Evolutionary conservation across 2,113 vertebrate species (phyloP).

Genomic region (Nerophis lumbriciformis): DNA sequence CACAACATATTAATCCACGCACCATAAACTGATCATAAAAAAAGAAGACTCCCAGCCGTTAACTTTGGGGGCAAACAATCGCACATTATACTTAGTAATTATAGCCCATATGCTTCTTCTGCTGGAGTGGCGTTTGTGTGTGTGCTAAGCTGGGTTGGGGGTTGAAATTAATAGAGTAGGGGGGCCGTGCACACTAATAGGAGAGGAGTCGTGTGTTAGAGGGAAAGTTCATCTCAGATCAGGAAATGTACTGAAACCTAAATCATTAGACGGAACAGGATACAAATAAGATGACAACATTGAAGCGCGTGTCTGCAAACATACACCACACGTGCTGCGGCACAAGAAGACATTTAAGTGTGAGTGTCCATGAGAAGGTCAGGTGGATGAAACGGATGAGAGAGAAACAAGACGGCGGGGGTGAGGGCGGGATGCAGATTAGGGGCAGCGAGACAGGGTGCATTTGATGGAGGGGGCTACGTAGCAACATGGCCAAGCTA

Average conservation of each 20-base stretch:
- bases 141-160: neutral
- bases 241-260: too few relatives aligned
- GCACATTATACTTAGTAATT: conserved; percentile 38
- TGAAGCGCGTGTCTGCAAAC: neutral
- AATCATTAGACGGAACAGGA: too few relatives aligned
- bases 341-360: neutral
- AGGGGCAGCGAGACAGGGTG: conserved; percentile 59
- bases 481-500: conserved; percentile 79
- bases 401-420: conserved; percentile 27
- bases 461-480: conserved; percentile 77
- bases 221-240: too few relatives aligned
- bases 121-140: conserved; percentile 10
- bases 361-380: neutral
- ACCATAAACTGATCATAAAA: conserved; percentile 19
- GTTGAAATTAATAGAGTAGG: too few relatives aligned
- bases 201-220: too few relatives aligned
- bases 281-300: too few relatives aligned
- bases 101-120: conserved; percentile 44
- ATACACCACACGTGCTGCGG: neutral
- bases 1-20: conserved; percentile 39
- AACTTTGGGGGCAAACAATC: neutral
- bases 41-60: conserved; percentile 28
- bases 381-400: conserved; percentile 19
- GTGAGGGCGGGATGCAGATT: conserved; percentile 45
- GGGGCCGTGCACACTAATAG: too few relatives aligned